Evolutionary conservation across 2,888 invertebrate species (phyloP), one percentile per base, ranked within the genome.

Genomic region (Lasioglossum zephyrum): DNA sequence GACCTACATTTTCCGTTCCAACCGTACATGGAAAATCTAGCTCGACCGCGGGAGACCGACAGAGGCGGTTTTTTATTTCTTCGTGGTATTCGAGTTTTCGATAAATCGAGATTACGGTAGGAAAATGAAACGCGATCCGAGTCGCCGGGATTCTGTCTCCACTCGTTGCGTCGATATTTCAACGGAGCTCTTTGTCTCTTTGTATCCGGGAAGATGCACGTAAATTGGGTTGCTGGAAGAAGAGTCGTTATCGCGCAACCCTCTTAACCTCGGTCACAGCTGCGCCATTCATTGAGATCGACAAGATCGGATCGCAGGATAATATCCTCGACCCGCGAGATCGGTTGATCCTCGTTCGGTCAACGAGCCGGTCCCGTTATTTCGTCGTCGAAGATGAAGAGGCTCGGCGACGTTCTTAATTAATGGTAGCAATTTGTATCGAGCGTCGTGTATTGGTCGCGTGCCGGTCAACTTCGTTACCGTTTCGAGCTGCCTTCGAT

Each of bases 401-500:
- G 73, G 31, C 47, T 73, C 26, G 70, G 36, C 73, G 47, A 11
- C 16, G 36, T 66, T 44, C 47, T 66, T 76, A 66, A 76, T 76
- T 76, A 76, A 76, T 76, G 31, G n/a, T 16, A 36, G 76, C 76
- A 47, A 76, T 76, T 66, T 76, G 63, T 76, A 63, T 76, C 76
- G 60, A 31, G 26, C 44, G 44, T 44, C 13, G 60, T 26, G 22
- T 76, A 76, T 63, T 36, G 63, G 49, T 49, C 36, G 73, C 47
- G 47, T 26, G 26, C 47, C 73, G 73, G 66, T 18, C 66, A 44
- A 44, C 60, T 47, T 76, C 76, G 76, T 76, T 63, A 76, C 11
- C 41, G 63, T 31, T 36, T 31, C 47, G 47, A 44, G 5, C 60
- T 13, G 47, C 22, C 76, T 31, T 44, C 47, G 60, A 31, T 76